Evolutionary conservation across 2,113 vertebrate species (phyloP).

Genomic region (Pseudorectes ferrugineus): DNA sequence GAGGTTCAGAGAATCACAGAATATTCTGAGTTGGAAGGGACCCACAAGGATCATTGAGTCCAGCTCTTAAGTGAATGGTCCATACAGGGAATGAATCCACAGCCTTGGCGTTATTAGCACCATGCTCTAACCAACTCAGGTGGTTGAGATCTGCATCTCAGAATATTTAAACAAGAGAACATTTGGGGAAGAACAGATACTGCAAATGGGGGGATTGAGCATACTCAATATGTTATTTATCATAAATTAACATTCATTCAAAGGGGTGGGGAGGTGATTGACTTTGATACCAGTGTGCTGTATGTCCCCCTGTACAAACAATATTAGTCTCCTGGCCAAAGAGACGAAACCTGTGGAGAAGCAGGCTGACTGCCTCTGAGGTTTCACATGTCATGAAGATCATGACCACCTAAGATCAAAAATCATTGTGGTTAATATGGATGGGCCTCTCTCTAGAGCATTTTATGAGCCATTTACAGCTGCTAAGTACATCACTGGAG

Average conservation of each 20-base stretch:
- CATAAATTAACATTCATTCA: not conserved
- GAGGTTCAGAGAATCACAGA: not conserved
- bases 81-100: not conserved
- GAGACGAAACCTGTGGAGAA: not conserved
- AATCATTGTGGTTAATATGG: not conserved
- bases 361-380: not conserved
- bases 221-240: not conserved
- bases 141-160: not conserved
- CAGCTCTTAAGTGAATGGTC: not conserved
- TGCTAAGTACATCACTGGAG: not conserved
- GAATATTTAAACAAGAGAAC: not conserved
- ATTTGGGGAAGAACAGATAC: not conserved
- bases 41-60: not conserved
- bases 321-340: not conserved
- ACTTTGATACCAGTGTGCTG: not conserved
- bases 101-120: not conserved
- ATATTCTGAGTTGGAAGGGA: not conserved
- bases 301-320: not conserved
- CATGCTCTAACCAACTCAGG: not conserved
- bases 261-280: rapidly evolving
- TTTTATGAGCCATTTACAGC: not conserved
- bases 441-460: not conserved
- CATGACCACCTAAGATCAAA: not conserved
- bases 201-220: not conserved
- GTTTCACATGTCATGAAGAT: not conserved